These are phyloP conservation scores for Drosophila carrolli DNA, from an alignment of 1,140 invertebrate species.

Conservation along the genomic window DNA sequence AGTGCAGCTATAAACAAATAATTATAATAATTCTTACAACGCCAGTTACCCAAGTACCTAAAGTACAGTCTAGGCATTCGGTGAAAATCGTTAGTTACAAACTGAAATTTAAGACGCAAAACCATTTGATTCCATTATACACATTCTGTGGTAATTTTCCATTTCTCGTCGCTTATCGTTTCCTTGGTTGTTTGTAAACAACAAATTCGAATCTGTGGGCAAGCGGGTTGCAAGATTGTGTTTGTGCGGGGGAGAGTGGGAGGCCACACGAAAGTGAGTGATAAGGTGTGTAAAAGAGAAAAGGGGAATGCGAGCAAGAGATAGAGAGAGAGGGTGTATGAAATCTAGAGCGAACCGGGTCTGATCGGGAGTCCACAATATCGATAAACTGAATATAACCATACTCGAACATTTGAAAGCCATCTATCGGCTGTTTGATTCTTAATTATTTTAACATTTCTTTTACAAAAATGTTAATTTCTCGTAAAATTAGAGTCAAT, in stretches of 20 bases:
- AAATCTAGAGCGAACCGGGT: slow-evolving; percentile 8
- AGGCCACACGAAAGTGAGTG: not conserved
- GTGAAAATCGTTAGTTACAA: not conserved
- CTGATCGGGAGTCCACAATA: not conserved
- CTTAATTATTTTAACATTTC: not conserved
- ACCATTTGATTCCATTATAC: not conserved
- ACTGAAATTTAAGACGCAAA: slow-evolving; percentile 3
- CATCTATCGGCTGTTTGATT: not conserved
- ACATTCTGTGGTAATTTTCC: slow-evolving; percentile 28
- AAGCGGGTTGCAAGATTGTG: not conserved
- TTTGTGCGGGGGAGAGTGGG: not conserved
- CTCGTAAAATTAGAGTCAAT: too few relatives aligned
- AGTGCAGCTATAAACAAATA: too few relatives aligned
- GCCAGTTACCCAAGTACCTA: not conserved
- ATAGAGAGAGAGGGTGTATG: too few relatives aligned
- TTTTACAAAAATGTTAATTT: too few relatives aligned
- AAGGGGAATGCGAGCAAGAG: not conserved
- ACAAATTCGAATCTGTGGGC: not conserved
- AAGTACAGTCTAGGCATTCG: not conserved
- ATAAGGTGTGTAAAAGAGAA: not conserved
- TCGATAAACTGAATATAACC: not conserved
- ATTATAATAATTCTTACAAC: too few relatives aligned
- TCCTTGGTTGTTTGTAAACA: slow-evolving; percentile 7
- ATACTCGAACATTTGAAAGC: not conserved
- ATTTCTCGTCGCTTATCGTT: slow-evolving; percentile 5